A percentile compares a stretch with the other conserved stretches of the same genome.
Evolutionary conservation across 2,113 vertebrate species (phyloP).

Genomic region (Hippopotamus amphibius): DNA sequence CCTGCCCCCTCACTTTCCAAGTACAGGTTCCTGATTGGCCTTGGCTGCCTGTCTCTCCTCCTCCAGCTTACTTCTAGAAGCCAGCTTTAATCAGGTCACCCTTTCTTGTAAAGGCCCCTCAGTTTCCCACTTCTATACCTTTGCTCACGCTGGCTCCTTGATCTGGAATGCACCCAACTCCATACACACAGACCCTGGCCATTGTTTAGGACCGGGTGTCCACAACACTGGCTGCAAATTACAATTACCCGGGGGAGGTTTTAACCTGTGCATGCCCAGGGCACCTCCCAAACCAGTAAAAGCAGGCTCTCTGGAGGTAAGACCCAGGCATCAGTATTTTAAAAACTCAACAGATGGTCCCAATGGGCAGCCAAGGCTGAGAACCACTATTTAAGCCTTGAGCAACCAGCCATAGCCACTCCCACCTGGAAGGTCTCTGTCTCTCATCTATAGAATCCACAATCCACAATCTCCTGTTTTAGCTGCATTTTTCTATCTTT

Average conservation of each 20-base stretch:
- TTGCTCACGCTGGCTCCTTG: neutral
- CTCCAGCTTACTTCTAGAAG: neutral
- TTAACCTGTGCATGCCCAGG: neutral
- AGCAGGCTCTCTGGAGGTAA: neutral
- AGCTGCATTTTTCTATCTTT: neutral
- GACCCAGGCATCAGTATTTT: neutral
- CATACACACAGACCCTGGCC: neutral
- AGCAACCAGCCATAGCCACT: neutral
- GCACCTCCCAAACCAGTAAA: slow-evolving; percentile 7
- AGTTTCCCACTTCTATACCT: neutral
- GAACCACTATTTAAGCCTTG: neutral
- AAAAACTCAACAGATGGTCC: neutral
- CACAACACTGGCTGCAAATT: neutral
- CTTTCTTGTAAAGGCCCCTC: neutral
- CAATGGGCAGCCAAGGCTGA: neutral
- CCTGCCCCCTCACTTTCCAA: slow-evolving; percentile 25
- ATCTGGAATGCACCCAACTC: neutral
- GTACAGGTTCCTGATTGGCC: slow-evolving; percentile 10
- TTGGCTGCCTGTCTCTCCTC: neutral
- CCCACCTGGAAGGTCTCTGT: neutral
- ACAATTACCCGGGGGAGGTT: neutral
- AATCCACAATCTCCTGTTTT: neutral
- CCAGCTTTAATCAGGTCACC: neutral
- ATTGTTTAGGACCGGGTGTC: neutral
- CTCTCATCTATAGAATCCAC: neutral